phyloP scores from a whole-genome alignment of 2,888 invertebrate genomes.

The Rhingia rostrata region DNA sequence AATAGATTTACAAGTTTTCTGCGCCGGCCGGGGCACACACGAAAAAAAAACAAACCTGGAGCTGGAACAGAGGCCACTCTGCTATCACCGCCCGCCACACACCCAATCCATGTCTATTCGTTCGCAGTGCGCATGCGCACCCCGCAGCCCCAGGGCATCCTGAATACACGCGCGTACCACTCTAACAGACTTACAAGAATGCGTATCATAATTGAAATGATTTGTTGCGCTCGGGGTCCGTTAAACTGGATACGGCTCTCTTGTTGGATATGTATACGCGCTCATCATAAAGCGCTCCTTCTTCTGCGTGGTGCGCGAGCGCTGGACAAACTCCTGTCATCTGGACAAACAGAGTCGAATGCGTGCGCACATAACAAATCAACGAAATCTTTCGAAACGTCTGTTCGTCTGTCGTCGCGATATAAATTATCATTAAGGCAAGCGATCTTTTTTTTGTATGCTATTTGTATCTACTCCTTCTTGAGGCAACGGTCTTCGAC shows the following conservation, averaged over 20 bases:
- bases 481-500: background rate
- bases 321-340: constrained; percentile 54
- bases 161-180: constrained; percentile 53
- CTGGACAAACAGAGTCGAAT: constrained; percentile 56
- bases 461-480: too few species aligned
- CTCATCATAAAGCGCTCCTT: constrained; percentile 24
- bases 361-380: constrained; percentile 68
- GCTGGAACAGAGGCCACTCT: constrained; percentile 13
- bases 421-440: constrained; percentile 68
- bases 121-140: constrained; percentile 3
- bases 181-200: constrained; percentile 71
- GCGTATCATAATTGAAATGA: constrained; percentile 74
- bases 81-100: background rate
- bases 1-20: constrained; percentile 65
- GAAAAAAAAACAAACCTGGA: constrained; percentile 12
- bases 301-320: background rate
- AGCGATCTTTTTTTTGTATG: constrained; percentile 21
- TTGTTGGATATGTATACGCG: constrained; percentile 3
- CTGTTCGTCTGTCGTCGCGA: constrained; percentile 63
- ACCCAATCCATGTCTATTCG: constrained; percentile 18
- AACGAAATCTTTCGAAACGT: constrained; percentile 50
- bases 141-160: constrained; percentile 52
- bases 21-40: constrained; percentile 6
- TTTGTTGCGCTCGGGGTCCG: constrained; percentile 58
- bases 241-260: constrained; percentile 56